These are phyloP conservation scores for Pygoscelis antarcticus DNA, from an alignment of 2,113 vertebrate genomes.

Conservation along the genomic window DNA sequence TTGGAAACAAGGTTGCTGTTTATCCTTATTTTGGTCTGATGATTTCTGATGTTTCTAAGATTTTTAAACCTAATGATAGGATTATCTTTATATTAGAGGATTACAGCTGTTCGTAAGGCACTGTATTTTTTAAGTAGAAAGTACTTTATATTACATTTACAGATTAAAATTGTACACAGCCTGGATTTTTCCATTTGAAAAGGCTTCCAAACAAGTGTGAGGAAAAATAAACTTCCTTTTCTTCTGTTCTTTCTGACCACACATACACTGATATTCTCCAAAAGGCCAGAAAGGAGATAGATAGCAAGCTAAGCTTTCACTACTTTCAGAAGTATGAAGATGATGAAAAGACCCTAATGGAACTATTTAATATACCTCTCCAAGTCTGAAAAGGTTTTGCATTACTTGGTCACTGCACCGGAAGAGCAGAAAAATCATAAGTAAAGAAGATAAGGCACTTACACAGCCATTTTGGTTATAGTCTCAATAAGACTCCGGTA, in stretches of 20 bases:
- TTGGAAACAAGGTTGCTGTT: neutral
- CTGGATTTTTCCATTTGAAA: neutral
- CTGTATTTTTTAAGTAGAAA: neutral
- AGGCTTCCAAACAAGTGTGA: neutral
- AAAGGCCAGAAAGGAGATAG: neutral
- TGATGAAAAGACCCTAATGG: neutral
- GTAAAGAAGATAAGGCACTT: neutral
- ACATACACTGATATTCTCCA: neutral
- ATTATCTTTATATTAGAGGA: neutral
- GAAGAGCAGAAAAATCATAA: neutral
- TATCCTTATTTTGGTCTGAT: neutral
- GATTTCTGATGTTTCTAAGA: neutral
- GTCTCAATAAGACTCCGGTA: neutral
- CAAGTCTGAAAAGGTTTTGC: neutral
- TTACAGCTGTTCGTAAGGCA: neutral
- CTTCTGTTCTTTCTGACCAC: neutral
- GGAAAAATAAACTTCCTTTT: neutral
- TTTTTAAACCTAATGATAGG: neutral
- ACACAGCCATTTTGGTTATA: neutral
- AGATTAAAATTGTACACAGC: neutral
- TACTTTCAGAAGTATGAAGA: neutral
- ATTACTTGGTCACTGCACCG: neutral
- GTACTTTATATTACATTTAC: neutral
- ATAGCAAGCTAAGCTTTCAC: neutral
- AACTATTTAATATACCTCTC: neutral